Percentiles rank a stretch among this genome's conserved stretches.
phyloP scores from a whole-genome alignment of 2,113 vertebrate species.

The Pterocles gutturalis region DNA sequence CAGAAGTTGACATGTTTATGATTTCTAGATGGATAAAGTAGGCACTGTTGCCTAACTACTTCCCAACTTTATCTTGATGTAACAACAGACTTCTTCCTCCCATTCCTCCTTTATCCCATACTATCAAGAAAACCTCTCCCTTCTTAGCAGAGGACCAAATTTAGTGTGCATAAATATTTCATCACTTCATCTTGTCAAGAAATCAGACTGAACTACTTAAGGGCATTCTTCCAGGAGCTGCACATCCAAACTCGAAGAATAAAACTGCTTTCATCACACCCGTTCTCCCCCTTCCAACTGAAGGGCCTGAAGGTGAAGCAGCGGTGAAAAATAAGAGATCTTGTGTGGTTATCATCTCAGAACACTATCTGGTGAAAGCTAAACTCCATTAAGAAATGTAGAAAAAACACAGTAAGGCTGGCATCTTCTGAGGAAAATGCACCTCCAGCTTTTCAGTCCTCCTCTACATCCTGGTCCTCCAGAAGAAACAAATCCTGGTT shows the following conservation, averaged over 20 bases:
- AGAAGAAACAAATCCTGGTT: neutral
- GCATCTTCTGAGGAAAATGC: neutral
- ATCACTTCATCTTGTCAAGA: conserved; percentile 55
- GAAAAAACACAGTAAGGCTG: neutral
- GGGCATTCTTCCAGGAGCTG: conserved; percentile 48
- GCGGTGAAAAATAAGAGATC: neutral
- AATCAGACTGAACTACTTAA: conserved; percentile 51
- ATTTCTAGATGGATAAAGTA: neutral
- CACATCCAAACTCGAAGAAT: neutral
- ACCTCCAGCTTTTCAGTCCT: neutral
- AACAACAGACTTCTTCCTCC: conserved; percentile 10
- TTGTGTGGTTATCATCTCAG: neutral
- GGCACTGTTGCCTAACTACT: neutral
- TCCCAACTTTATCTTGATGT: neutral
- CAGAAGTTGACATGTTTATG: neutral
- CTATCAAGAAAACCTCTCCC: neutral
- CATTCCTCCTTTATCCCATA: neutral
- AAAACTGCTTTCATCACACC: neutral
- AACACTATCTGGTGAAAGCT: neutral
- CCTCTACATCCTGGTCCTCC: neutral
- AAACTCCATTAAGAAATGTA: neutral
- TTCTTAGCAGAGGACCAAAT: conserved; percentile 12
- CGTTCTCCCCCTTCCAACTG: neutral
- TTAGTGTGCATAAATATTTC: conserved; percentile 58
- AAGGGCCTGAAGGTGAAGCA: neutral